Base-by-base conservation (phyloP, 2,888 invertebrate genomes). In the Drosophila longiperda region DNA sequence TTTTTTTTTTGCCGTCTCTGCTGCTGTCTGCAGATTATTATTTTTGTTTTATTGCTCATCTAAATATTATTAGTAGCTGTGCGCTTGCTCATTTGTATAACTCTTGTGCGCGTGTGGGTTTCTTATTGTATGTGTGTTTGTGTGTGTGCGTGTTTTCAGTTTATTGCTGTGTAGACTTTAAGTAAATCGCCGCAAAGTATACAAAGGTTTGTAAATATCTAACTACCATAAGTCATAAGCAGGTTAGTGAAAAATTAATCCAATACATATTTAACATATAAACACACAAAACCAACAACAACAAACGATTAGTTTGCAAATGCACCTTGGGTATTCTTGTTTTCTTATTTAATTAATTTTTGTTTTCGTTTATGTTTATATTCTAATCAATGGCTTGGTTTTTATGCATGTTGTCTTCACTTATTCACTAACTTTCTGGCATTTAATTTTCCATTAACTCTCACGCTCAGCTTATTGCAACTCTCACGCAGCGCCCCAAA, bases 381-480 rank as follows among this genome's bases (percentile, higher is more conserved):
- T 15, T 52, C 1, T 73, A 45, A 64, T 61, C 50, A 65, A 58
- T 55, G 33, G 40, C 66, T 75, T 66, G 36, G 36, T 59, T 59
- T 57, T 75, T 38, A 36, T 52, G 78, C 78, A 81, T 78, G 78
- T 52, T 64, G 49, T 65, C 50, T 52, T 64, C 66, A 63, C 70
- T 52, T 58, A 52, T 54, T 63, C 67, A 81, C 70, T 81, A 81
- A 79, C 61, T 66, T 78, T 78, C 81, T 73, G 66, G 82, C 83
- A 90, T 86, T 87, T 85, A 85, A 85, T 87, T 89, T 89, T 89
- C 76, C 87, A 89, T 90, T 90, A 89, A 80, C 72, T 74, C 65
- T 74, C 83, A 78, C 83, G 72, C 77, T 76, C 80, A 68, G 77
- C 73, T 80, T 72, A 26, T 66, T 23, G 55, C 70, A 58, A 54